phyloP scores from a whole-genome alignment of 1,140 invertebrate species.

The Ceratina australensis region DNA sequence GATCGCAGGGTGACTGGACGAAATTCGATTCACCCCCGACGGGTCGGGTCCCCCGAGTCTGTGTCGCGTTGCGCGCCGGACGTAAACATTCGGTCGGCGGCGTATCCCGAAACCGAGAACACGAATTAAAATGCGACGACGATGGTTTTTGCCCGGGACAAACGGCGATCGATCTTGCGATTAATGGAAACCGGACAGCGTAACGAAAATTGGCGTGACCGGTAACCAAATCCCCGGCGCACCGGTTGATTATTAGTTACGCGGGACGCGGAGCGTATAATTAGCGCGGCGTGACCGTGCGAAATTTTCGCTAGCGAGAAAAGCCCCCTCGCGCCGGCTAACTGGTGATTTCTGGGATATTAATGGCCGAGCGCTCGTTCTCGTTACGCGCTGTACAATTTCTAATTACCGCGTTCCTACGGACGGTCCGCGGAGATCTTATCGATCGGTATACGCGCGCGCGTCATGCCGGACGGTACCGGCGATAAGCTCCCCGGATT shows the following conservation, averaged over 20 bases:
- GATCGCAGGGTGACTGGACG: slow-evolving; percentile 50
- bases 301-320: slow-evolving; percentile 24
- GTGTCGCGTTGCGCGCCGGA: slow-evolving; percentile 17
- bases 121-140: not conserved
- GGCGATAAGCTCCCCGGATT: too few species aligned
- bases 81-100: not conserved
- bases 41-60: too few species aligned
- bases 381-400: too few species aligned
- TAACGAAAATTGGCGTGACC: slow-evolving; percentile 2
- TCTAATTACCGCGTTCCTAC: not conserved
- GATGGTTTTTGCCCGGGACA: not conserved
- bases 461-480: too few species aligned
- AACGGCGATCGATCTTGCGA: slow-evolving; percentile 9
- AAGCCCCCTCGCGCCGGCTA: not conserved
- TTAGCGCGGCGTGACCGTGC: slow-evolving; percentile 11
- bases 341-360: not conserved
- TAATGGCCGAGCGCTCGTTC: slow-evolving; percentile 6
- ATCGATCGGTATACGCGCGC: not conserved
- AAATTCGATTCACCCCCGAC: slow-evolving; percentile 49
- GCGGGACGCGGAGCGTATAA: not conserved
- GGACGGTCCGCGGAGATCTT: not conserved
- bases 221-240: not conserved
- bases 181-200: not conserved
- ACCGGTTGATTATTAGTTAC: not conserved
- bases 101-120: not conserved